phyloP scores from a whole-genome alignment of 2,113 vertebrate genomes.

The Eulacestoma nigropectus region DNA sequence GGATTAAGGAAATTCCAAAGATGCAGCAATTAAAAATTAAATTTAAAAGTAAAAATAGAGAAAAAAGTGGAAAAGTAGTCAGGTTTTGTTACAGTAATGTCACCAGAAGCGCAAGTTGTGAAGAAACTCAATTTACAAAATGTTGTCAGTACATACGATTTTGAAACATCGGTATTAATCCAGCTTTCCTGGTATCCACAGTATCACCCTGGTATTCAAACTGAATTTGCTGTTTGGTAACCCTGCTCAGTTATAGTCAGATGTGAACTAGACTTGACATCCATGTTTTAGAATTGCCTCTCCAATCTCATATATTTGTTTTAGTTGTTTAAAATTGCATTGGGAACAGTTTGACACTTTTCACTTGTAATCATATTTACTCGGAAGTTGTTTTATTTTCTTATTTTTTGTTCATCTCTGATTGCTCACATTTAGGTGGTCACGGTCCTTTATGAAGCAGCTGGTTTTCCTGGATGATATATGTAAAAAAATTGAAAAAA shows the following conservation, averaged over 20 bases:
- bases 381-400: not conserved
- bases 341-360: constrained; percentile 2
- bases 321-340: not conserved
- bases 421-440: constrained; percentile 1
- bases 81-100: not conserved
- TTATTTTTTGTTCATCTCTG: constrained; percentile 22
- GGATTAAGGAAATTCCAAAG: not conserved
- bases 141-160: not conserved
- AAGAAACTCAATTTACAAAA: not conserved
- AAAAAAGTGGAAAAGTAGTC: not conserved
- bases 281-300: not conserved
- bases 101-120: not conserved
- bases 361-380: constrained; percentile 16
- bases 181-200: not conserved
- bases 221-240: not conserved
- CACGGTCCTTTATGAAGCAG: not conserved
- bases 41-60: not conserved
- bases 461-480: not conserved
- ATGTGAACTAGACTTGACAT: not conserved
- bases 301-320: not conserved
- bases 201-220: not conserved
- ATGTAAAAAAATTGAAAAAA: not conserved
- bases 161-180: not conserved
- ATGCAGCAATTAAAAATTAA: not conserved
- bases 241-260: not conserved